phyloP scores from a whole-genome alignment of 1,140 invertebrate species.

The Antheraea mylitta region DNA sequence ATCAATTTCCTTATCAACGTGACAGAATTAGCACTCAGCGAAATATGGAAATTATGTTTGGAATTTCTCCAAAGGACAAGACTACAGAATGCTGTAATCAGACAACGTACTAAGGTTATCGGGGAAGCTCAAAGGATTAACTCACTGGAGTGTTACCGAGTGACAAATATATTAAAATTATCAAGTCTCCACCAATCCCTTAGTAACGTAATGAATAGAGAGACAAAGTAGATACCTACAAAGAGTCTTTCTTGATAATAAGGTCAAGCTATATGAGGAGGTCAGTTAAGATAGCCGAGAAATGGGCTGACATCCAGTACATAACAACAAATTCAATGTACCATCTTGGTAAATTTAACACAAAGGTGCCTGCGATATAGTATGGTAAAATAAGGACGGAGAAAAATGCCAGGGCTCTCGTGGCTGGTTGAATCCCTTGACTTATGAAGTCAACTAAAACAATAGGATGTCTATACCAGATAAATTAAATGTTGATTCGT shows the following conservation, averaged over 20 bases:
- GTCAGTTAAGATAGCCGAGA: not conserved
- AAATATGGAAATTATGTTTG: no score
- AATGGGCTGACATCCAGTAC: not conserved
- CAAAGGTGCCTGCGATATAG: not conserved
- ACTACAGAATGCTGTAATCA: not conserved
- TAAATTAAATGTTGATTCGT: no score
- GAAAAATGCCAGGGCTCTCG: no score
- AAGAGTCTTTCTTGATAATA: not conserved
- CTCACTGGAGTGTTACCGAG: not conserved
- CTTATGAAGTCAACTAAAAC: no score
- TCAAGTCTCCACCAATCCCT: not conserved
- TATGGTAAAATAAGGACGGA: not conserved
- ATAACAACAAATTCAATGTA: not conserved
- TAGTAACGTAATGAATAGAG: not conserved
- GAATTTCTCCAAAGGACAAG: no score
- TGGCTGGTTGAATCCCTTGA: no score
- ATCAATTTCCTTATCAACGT: not conserved
- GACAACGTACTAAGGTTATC: not conserved
- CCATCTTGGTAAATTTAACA: not conserved
- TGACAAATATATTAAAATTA: not conserved
- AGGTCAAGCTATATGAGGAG: not conserved
- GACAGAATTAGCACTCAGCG: not conserved
- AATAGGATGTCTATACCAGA: no score
- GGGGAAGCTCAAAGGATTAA: not conserved
- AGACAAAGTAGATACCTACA: not conserved